These are phyloP conservation scores for Diaphora mendica DNA, from an alignment of 2,888 invertebrate species.

Conservation along the genomic window DNA sequence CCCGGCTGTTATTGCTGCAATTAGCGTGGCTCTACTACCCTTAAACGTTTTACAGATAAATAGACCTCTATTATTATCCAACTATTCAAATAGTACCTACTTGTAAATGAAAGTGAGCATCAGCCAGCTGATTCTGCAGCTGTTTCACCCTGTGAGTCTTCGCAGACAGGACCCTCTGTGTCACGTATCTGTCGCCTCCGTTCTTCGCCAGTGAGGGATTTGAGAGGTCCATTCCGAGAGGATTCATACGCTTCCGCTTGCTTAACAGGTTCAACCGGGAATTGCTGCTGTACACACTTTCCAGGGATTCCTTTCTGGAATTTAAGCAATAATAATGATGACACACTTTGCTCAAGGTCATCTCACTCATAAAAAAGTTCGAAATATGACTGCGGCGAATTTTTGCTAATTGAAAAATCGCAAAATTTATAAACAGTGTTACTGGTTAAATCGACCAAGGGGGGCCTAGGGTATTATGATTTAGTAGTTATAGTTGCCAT, in stretches of 20 bases:
- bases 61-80: no score
- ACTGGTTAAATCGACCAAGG: no score
- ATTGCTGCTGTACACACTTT: slow-evolving; percentile 81
- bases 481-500: no score
- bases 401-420: no score
- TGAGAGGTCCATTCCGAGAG: slow-evolving; percentile 66
- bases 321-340: background rate
- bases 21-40: no score
- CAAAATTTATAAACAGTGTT: no score
- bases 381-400: no score
- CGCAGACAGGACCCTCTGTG: slow-evolving; percentile 91
- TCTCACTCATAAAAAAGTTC: background rate
- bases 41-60: no score
- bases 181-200: slow-evolving; percentile 73
- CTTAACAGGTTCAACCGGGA: slow-evolving; percentile 75
- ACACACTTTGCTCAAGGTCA: background rate
- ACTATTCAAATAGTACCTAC: no score
- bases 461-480: no score
- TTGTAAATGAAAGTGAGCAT: slow-evolving; percentile 92
- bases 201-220: slow-evolving; percentile 60
- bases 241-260: slow-evolving; percentile 75
- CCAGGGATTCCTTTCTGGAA: slow-evolving; percentile 76
- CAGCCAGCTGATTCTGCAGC: slow-evolving; percentile 92
- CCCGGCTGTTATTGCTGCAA: no score
- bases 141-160: slow-evolving; percentile 91